phyloP scores from a whole-genome alignment of 2,797 vertebrate genomes.

The Brotula barbata region DNA sequence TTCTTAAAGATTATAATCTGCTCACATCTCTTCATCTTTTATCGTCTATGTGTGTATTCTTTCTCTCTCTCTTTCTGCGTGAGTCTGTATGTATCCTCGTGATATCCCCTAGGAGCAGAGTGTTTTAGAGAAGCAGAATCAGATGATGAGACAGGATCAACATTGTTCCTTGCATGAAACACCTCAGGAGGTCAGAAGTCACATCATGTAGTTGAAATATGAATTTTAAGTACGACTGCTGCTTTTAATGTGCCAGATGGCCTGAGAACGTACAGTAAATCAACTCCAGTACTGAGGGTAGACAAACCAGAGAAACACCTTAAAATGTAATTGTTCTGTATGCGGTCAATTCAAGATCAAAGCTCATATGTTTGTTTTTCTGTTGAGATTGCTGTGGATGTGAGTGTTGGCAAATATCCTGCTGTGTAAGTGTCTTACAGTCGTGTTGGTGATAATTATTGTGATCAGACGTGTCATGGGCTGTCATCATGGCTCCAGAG shows the following conservation, averaged over 20 bases:
- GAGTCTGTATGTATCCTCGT: constrained; percentile 51
- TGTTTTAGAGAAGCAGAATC: constrained; percentile 53
- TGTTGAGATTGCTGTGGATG: not conserved
- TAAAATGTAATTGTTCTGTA: no score
- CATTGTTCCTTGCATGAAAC: constrained; percentile 56
- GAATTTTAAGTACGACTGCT: constrained; percentile 42
- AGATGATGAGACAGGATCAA: constrained; percentile 72
- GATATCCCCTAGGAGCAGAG: constrained; percentile 59
- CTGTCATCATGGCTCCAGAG: constrained; percentile 6
- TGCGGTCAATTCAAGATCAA: no score
- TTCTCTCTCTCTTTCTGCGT: not conserved
- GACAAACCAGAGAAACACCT: not conserved
- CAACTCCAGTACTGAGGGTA: not conserved
- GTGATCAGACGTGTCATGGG: constrained; percentile 3
- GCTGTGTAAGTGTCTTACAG: not conserved
- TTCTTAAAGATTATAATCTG: constrained; percentile 41
- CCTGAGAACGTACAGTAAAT: constrained; percentile 15
- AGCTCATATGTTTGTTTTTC: no score
- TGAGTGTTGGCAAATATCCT: not conserved
- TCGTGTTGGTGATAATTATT: not conserved
- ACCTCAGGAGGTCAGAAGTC: constrained; percentile 60
- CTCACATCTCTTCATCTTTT: constrained; percentile 38
- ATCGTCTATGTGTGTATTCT: constrained; percentile 1
- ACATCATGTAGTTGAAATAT: constrained; percentile 35
- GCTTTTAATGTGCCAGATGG: constrained; percentile 42